Conservation (phyloP, 2,888 invertebrate species). For the Neoascia interrupta region DNA sequence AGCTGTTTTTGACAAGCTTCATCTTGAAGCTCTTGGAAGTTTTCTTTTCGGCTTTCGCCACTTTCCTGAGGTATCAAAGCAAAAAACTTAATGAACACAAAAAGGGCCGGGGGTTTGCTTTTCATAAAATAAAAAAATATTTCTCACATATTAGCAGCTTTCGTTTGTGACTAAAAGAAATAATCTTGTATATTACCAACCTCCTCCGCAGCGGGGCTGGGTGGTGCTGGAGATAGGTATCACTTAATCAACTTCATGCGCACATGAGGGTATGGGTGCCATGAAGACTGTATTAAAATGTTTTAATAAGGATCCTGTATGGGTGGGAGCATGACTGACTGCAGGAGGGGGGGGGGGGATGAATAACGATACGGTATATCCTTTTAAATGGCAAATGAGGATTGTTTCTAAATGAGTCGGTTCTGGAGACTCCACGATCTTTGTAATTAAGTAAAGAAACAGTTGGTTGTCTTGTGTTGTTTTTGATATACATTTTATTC, state of each 20-base stretch:
- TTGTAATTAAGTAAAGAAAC: constrained; percentile 7
- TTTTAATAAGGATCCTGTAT: constrained; percentile 20
- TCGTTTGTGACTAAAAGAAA: neutral
- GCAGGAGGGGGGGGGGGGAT: too few species aligned
- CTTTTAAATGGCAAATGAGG: constrained; percentile 7
- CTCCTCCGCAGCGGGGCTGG: too few species aligned
- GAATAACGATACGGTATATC: too few species aligned
- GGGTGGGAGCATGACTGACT: neutral
- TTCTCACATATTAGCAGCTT: constrained; percentile 2
- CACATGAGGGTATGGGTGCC: neutral
- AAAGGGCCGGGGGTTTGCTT: constrained; percentile 13
- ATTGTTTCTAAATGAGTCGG: too few species aligned
- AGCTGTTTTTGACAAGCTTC: constrained; percentile 27
- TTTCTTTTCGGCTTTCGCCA: constrained; percentile 7
- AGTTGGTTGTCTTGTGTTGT: too few species aligned
- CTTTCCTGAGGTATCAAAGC: constrained; percentile 28
- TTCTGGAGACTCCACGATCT: neutral
- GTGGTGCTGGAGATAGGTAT: too few species aligned
- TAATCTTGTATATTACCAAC: too few species aligned
- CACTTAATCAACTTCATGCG: constrained; percentile 23
- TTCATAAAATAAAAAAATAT: constrained; percentile 3
- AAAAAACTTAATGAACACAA: constrained; percentile 28
- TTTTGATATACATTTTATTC: too few species aligned
- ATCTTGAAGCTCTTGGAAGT: constrained; percentile 4
- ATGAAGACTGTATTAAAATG: constrained; percentile 20